These are phyloP conservation scores for Montipora foliosa DNA, from an alignment of 64 coral and sea anemone species.

Conservation along the genomic window DNA sequence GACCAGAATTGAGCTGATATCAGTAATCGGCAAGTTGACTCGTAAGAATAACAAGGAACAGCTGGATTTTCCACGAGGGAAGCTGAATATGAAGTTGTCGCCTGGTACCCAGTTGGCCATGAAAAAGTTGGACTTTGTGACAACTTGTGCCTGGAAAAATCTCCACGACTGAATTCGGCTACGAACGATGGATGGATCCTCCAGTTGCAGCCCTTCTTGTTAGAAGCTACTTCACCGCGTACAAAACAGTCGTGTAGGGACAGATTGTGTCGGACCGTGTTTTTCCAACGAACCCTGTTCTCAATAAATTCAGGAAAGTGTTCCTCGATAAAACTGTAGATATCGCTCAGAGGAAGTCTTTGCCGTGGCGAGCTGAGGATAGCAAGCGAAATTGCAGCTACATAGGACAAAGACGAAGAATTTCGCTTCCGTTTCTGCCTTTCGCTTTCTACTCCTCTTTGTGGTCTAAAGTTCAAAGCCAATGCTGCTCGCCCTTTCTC, in stretches of 20 bases:
- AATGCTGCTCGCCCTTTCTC: neutral
- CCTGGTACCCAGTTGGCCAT: neutral
- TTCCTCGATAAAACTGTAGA: slow-evolving; percentile 57
- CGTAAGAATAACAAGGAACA: neutral
- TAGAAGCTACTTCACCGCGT: slow-evolving; percentile 47
- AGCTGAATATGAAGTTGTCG: neutral
- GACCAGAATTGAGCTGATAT: neutral
- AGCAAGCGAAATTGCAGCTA: slow-evolving; percentile 38
- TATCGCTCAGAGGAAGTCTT: slow-evolving; percentile 42
- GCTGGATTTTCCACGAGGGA: neutral
- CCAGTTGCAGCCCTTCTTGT: slow-evolving; percentile 67
- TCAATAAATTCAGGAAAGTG: slow-evolving; percentile 38
- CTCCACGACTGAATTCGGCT: slow-evolving; percentile 34
- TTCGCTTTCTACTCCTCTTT: neutral
- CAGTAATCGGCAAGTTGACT: neutral
- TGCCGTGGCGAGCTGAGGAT: slow-evolving; percentile 61
- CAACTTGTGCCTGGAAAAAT: slow-evolving; percentile 52
- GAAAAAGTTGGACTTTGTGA: neutral
- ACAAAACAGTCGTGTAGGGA: slow-evolving; percentile 76
- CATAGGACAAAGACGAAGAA: slow-evolving; percentile 45
- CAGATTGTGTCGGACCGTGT: slow-evolving; percentile 76
- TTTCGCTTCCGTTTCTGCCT: slow-evolving; percentile 19
- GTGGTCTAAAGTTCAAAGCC: neutral
- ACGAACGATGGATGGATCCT: slow-evolving; percentile 45
- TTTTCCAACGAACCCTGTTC: slow-evolving; percentile 65